Conservation (phyloP, 1,140 invertebrate genomes). For the Hycleus cichorii region DNA sequence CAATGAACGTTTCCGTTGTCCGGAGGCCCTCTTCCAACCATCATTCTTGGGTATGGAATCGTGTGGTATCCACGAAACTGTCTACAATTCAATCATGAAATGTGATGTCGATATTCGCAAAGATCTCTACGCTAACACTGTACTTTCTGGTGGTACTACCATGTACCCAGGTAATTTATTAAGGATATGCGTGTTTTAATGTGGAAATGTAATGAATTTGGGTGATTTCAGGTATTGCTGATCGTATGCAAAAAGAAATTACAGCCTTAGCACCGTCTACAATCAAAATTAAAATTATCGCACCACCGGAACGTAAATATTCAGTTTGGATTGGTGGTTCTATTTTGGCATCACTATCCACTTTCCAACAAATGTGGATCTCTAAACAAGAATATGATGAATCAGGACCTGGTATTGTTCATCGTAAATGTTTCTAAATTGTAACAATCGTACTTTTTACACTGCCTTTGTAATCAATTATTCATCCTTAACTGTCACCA, state of each 20-base stretch:
- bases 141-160: conserved; percentile 75
- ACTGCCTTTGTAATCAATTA: too few relatives aligned
- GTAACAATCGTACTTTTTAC: too few relatives aligned
- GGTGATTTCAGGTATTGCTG: conserved; percentile 43
- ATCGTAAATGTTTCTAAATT: conserved; percentile 92
- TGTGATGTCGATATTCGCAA: conserved; percentile 87
- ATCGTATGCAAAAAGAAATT: conserved; percentile 85
- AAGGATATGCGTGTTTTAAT: too few relatives aligned
- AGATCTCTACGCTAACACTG: conserved; percentile 87
- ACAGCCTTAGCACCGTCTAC: conserved; percentile 76
- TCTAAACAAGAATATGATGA: conserved; percentile 94
- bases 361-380: conserved; percentile 95
- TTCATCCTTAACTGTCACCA: too few relatives aligned
- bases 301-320: conserved; percentile 86
- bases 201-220: too few relatives aligned
- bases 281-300: conserved; percentile 93
- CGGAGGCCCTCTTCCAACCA: conserved; percentile 88
- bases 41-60: conserved; percentile 88
- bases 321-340: conserved; percentile 87
- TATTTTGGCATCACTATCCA: conserved; percentile 77
- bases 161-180: conserved; percentile 54
- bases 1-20: conserved; percentile 90
- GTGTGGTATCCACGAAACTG: conserved; percentile 85
- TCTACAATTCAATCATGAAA: conserved; percentile 94
- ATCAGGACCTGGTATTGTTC: conserved; percentile 87